These are phyloP conservation scores for Cricetomys ansorgei DNA, from an alignment of 2,113 vertebrate genomes.

Conservation along the genomic window DNA sequence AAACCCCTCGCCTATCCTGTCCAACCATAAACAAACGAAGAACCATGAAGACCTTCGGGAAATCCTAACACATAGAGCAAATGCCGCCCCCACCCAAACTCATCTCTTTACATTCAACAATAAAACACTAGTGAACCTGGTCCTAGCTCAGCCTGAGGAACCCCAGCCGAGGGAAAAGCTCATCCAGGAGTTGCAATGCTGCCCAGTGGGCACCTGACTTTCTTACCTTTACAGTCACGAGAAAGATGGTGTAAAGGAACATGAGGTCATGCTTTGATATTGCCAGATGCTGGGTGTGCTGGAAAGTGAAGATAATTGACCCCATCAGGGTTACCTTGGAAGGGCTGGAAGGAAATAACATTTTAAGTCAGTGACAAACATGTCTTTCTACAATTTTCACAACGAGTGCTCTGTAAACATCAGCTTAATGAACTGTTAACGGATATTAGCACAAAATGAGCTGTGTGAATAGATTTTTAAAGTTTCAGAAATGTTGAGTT, in stretches of 20 bases:
- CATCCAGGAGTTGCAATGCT: neutral
- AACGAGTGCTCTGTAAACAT: conserved; percentile 6
- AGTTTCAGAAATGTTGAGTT: conserved; percentile 37
- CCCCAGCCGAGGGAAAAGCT: neutral
- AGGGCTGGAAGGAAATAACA: conserved; percentile 88
- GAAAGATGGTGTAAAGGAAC: conserved; percentile 94
- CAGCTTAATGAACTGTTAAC: conserved; percentile 29
- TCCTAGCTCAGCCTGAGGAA: conserved; percentile 7
- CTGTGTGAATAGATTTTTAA: neutral
- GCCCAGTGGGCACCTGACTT: conserved; percentile 65
- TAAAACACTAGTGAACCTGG: conserved; percentile 25
- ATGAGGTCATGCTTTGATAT: conserved; percentile 92
- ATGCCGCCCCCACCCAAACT: conserved; percentile 14
- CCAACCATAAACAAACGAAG: neutral
- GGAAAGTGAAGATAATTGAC: conserved; percentile 94
- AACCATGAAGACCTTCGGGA: neutral
- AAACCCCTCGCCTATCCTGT: neutral
- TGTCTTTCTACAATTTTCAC: neutral
- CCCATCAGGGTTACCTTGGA: conserved; percentile 96
- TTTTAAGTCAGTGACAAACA: conserved; percentile 45
- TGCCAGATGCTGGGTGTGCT: conserved; percentile 90
- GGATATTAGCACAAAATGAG: conserved; percentile 54
- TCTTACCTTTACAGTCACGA: conserved; percentile 94
- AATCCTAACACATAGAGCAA: neutral
- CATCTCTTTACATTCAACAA: conserved; percentile 23